A percentile compares a stretch with the other conserved stretches of the same genome.
Conservation (phyloP, 1,140 invertebrate species). For the Triops cancriformis region DNA sequence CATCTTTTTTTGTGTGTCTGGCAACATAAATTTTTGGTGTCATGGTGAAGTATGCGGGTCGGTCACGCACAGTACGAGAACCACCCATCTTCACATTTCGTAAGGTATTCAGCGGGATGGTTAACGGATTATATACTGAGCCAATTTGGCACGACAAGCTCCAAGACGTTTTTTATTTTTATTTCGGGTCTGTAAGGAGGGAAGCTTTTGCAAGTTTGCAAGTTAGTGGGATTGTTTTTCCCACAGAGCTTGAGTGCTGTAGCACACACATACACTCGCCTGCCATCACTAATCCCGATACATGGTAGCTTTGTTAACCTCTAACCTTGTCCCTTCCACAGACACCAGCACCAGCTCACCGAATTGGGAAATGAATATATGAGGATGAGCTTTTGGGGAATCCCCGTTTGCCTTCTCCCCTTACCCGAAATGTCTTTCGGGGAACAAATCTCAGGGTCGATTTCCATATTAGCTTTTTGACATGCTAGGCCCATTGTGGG, state of each 20-base stretch:
- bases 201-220: too few relatives aligned
- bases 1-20: neutral
- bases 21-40: neutral
- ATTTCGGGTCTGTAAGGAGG: too few relatives aligned
- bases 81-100: neutral
- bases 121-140: neutral
- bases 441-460: neutral
- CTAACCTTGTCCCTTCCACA: neutral
- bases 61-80: neutral
- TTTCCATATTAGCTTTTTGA: neutral
- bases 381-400: neutral
- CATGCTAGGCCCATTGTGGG: neutral
- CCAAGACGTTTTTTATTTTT: neutral
- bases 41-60: neutral
- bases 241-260: neutral
- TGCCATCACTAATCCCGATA: neutral
- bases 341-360: neutral
- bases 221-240: neutral
- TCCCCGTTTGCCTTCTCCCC: neutral
- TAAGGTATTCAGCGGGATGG: neutral
- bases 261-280: neutral
- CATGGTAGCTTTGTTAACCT: conserved; percentile 13
- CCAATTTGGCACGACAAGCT: neutral
- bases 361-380: neutral
- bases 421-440: neutral